These are phyloP conservation scores for Buceros bicornis DNA, from an alignment of 2,797 vertebrate genomes.

Conservation along the genomic window DNA sequence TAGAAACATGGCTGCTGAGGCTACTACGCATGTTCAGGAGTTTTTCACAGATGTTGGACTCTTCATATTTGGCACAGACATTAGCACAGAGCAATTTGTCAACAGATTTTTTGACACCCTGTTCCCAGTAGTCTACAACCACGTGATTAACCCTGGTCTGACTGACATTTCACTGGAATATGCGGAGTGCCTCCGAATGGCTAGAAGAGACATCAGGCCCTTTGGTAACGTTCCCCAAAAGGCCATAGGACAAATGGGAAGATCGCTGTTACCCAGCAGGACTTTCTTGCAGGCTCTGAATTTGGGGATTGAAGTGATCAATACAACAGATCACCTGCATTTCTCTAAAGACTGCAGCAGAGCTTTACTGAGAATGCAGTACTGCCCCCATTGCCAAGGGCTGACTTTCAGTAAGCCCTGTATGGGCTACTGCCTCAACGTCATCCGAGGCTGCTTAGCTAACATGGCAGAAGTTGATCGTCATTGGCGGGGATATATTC, in stretches of 20 bases:
- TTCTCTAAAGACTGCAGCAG: constrained; percentile 87
- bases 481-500: constrained; percentile 88
- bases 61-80: constrained; percentile 88
- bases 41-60: constrained; percentile 89
- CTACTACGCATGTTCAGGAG: constrained; percentile 75
- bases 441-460: constrained; percentile 89
- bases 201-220: constrained; percentile 76
- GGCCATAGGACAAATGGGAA: constrained; percentile 80
- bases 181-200: constrained; percentile 82
- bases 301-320: constrained; percentile 91
- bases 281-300: constrained; percentile 90
- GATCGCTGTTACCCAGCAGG: constrained; percentile 80
- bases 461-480: constrained; percentile 87
- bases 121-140: constrained; percentile 88
- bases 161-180: constrained; percentile 80
- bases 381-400: constrained; percentile 90
- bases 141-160: constrained; percentile 81
- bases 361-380: constrained; percentile 88
- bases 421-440: constrained; percentile 91
- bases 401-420: constrained; percentile 87
- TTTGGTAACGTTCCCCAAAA: constrained; percentile 81
- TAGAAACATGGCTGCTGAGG: constrained; percentile 81
- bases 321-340: constrained; percentile 88
- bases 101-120: constrained; percentile 89
- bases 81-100: constrained; percentile 82